Evolutionary conservation across 2,888 invertebrate genomes (phyloP).

Genomic region (Aspidiotus rigidus): DNA sequence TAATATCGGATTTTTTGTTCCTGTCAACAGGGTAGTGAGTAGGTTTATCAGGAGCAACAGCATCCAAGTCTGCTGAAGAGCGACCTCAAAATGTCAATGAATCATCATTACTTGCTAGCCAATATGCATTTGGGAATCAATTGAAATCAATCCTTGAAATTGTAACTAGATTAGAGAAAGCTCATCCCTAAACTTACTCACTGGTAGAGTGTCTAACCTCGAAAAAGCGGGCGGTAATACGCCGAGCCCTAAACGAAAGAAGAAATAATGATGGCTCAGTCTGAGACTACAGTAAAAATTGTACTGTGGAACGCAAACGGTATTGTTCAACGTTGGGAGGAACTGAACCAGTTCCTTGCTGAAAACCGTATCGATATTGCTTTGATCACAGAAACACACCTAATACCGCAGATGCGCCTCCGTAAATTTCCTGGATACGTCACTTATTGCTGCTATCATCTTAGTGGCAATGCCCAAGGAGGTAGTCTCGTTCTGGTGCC

Average conservation of each 20-base stretch:
- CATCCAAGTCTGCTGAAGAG: too few relatives aligned
- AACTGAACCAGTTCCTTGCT: background rate
- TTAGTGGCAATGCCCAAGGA: constrained; percentile 1
- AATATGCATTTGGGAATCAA: background rate
- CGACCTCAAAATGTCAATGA: too few relatives aligned
- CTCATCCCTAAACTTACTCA: background rate
- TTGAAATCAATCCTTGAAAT: background rate
- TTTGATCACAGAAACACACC: constrained; percentile 1
- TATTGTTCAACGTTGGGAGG: background rate
- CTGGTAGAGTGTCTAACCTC: background rate
- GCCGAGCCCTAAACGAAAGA: constrained; percentile 3
- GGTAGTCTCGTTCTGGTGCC: background rate
- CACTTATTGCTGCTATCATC: constrained; percentile 1
- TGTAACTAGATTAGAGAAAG: background rate
- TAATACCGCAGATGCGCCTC: background rate
- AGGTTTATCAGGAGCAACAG: too few relatives aligned
- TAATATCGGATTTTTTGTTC: too few relatives aligned
- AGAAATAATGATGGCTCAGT: background rate
- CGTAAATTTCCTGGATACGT: constrained; percentile 5
- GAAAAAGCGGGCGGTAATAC: constrained; percentile 4
- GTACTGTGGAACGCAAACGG: constrained; percentile 1
- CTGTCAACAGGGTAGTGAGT: too few relatives aligned
- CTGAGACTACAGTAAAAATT: background rate
- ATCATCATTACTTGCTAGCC: too few relatives aligned
- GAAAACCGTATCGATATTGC: background rate